Evolutionary conservation across 2,888 invertebrate genomes (phyloP), one percentile per base, ranked within the genome.

Genomic region (Caradrina clavipalpis): DNA sequence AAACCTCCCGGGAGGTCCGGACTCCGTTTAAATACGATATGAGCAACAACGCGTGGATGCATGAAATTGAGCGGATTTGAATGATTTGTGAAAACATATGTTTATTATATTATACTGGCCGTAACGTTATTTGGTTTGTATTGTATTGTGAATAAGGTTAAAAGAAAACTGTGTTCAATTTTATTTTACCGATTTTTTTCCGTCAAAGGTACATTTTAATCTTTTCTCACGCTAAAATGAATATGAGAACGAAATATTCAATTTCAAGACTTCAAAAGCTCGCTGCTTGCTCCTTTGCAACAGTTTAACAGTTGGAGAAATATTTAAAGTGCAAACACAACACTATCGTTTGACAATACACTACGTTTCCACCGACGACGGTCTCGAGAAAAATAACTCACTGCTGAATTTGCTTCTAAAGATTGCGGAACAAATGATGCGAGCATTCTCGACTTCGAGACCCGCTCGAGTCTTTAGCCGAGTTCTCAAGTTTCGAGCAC

Each of bases 21-120:
- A 55, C 47, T 49, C 58, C 71, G 73, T 82, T 78, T 84, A 82
- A 84, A 82, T 84, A 84, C 76, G 79, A 84, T 76, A 84, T 84
- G 84, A 84, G 79, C 72, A 66, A 75, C 75, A 78, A 65, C 42
- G 73, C 82, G 69, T 49, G 80, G 63, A 62, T 73, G 80, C 82
- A 84, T 84, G 82, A 82, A 82, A 76, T 82, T 79, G 84, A 72
- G 55, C 39, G 49, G 79, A 73, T 82, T 55, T 63, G 69, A 82
- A 79, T 82, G 82, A 82, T 76, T 76, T 73, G 70, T 61, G 62
- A 69, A 35, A 35, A 81, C 56, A 54, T 50, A 69, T 78, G 64
- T 78, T 64, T 77, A 53, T 81, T 69, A 70, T 64, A 67, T 80
- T 58, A 63, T 56, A 39, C 21, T 56, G 26, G 6, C 39, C 49